Conservation (phyloP, 2,888 invertebrate species). For the Chloromyia formosa region DNA sequence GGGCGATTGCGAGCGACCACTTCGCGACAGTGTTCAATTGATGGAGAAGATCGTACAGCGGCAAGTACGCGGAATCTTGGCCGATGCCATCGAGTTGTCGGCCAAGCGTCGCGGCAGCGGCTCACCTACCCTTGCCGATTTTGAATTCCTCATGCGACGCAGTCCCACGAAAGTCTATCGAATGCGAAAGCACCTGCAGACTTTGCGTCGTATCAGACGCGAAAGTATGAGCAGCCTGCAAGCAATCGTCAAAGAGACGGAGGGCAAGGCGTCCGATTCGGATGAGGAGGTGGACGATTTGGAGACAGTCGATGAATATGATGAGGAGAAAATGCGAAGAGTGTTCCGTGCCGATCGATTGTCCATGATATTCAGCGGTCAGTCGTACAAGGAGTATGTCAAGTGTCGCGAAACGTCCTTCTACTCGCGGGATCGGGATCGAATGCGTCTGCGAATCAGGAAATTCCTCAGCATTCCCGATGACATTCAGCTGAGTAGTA, state of each 20-base stretch:
- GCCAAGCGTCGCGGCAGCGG: constrained; percentile 71
- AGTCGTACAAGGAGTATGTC: constrained; percentile 79
- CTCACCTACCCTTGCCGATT: constrained; percentile 69
- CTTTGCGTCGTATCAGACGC: constrained; percentile 65
- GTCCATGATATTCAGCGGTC: constrained; percentile 67
- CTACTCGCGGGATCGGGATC: constrained; percentile 66
- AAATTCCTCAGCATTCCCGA: constrained; percentile 72
- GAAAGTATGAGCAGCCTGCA: constrained; percentile 59
- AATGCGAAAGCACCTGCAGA: constrained; percentile 76
- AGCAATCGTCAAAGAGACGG: constrained; percentile 58
- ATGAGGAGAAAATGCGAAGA: constrained; percentile 62
- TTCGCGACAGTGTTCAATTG: constrained; percentile 81
- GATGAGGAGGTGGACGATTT: constrained; percentile 67
- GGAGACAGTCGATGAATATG: constrained; percentile 64
- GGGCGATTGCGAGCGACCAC: constrained; percentile 85
- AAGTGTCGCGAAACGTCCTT: constrained; percentile 83
- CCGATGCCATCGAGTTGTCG: constrained; percentile 76
- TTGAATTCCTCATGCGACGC: constrained; percentile 84
- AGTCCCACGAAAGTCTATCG: constrained; percentile 80
- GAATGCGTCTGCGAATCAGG: constrained; percentile 69
- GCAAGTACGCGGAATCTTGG: constrained; percentile 81
- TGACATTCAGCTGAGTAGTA: constrained; percentile 69
- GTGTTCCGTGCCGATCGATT: constrained; percentile 70
- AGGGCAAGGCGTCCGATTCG: constrained; percentile 60
- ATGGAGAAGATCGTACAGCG: constrained; percentile 85